Evolutionary conservation across 2,888 invertebrate genomes (phyloP).

Genomic region (Drosophila nr. perissopoda): DNA sequence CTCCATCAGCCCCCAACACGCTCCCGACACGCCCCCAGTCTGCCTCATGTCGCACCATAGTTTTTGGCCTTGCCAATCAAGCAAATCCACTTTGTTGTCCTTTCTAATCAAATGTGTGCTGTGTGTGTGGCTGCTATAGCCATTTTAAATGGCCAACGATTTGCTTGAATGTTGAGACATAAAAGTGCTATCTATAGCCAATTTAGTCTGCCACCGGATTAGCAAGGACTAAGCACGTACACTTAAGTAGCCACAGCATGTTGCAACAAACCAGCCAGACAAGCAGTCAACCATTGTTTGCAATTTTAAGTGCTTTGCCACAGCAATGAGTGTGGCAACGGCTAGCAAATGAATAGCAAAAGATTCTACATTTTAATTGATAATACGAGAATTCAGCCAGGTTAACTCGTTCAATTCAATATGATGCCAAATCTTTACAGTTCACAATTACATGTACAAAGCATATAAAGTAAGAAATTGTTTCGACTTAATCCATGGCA

Average conservation of each 20-base stretch:
- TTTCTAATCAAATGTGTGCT: slow-evolving; percentile 47
- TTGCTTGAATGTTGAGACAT: slow-evolving; percentile 73
- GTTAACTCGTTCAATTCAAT: background rate
- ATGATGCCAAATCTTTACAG: background rate
- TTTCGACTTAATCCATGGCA: background rate
- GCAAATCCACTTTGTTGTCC: slow-evolving; percentile 47
- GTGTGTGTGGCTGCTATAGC: slow-evolving; percentile 52
- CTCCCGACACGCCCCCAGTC: background rate
- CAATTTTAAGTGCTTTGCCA: slow-evolving; percentile 34
- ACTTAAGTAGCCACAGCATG: slow-evolving; percentile 53
- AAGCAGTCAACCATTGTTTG: slow-evolving; percentile 6
- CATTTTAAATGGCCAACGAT: slow-evolving; percentile 73
- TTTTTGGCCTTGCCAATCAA: slow-evolving; percentile 47
- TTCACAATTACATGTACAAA: background rate
- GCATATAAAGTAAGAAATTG: background rate
- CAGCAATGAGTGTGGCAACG: background rate
- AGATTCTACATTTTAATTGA: background rate
- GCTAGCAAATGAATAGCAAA: background rate
- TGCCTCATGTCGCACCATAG: background rate
- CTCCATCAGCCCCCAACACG: background rate
- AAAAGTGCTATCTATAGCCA: slow-evolving; percentile 74
- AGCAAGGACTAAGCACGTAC: slow-evolving; percentile 31
- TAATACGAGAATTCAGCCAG: background rate
- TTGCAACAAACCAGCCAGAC: slow-evolving; percentile 18
- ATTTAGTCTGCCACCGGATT: slow-evolving; percentile 52